Percentiles rank a stretch among this genome's conserved stretches.
Evolutionary conservation across 2,113 vertebrate species (phyloP).

Genomic region (Cryptomyrus ogoouensis): DNA sequence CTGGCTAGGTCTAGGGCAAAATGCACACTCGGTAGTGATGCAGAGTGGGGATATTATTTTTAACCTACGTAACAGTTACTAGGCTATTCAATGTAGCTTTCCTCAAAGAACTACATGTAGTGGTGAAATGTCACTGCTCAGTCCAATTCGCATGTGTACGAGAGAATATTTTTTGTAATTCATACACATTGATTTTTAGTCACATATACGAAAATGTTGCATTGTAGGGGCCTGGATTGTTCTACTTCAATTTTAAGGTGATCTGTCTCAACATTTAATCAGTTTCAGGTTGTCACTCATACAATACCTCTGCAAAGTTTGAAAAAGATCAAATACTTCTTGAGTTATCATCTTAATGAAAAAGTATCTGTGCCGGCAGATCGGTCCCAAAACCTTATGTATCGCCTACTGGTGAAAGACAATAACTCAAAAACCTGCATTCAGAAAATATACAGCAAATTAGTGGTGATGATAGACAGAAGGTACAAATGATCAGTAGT

Average conservation of each 20-base stretch:
- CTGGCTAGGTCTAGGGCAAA: background rate
- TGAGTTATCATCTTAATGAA: background rate
- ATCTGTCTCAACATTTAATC: background rate
- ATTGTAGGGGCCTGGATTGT: background rate
- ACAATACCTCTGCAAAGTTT: background rate
- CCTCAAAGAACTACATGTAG: background rate
- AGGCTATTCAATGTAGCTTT: background rate
- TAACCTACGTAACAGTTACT: background rate
- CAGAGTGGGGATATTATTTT: background rate
- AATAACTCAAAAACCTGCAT: background rate
- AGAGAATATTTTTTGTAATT: background rate
- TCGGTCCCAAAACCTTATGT: background rate
- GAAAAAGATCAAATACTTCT: background rate
- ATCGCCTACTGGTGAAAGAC: background rate
- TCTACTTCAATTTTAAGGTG: background rate
- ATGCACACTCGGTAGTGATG: background rate
- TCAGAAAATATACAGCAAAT: background rate
- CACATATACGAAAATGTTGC: background rate
- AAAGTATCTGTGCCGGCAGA: background rate
- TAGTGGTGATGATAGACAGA: background rate
- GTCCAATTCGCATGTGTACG: background rate
- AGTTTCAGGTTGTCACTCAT: background rate
- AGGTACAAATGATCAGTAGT: background rate
- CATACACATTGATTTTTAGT: background rate
- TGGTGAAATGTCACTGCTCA: background rate